Conservation (phyloP, 2,113 vertebrate species). For the Galemys pyrenaicus region DNA sequence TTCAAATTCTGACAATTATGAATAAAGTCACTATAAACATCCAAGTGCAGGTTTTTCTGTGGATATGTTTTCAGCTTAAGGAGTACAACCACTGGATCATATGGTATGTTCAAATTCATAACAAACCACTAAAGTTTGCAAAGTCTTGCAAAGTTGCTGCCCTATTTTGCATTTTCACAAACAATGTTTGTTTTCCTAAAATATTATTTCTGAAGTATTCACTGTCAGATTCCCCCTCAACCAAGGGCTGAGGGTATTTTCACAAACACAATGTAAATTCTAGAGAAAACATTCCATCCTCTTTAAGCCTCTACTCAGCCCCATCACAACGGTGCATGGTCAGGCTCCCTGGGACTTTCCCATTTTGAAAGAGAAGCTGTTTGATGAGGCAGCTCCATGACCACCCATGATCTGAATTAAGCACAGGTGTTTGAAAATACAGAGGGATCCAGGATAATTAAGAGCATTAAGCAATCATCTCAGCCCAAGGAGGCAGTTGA, state of each 20-base stretch:
- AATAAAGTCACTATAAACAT: neutral
- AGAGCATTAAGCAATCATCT: constrained; percentile 70
- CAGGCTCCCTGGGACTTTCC: constrained; percentile 27
- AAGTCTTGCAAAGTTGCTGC: neutral
- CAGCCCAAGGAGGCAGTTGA: constrained; percentile 51
- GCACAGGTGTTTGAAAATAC: constrained; percentile 68
- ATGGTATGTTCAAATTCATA: neutral
- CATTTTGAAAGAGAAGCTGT: neutral
- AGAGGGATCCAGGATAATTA: constrained; percentile 63
- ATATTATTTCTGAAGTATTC: neutral
- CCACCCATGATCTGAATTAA: constrained; percentile 70
- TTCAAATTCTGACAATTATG: neutral
- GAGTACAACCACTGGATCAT: neutral
- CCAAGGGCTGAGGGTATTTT: neutral
- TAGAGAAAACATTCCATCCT: neutral
- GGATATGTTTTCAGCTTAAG: neutral
- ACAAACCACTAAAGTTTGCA: neutral
- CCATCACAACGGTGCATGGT: neutral
- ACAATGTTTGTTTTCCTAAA: neutral
- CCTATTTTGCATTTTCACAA: neutral
- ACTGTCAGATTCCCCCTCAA: neutral
- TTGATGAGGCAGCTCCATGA: constrained; percentile 31
- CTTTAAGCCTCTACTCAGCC: neutral
- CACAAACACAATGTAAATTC: neutral
- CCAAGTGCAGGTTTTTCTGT: neutral